Percentiles rank a stretch among this genome's conserved stretches.
Evolutionary conservation across 2,797 vertebrate genomes (phyloP).

Genomic region (Sorex maritimensis): DNA sequence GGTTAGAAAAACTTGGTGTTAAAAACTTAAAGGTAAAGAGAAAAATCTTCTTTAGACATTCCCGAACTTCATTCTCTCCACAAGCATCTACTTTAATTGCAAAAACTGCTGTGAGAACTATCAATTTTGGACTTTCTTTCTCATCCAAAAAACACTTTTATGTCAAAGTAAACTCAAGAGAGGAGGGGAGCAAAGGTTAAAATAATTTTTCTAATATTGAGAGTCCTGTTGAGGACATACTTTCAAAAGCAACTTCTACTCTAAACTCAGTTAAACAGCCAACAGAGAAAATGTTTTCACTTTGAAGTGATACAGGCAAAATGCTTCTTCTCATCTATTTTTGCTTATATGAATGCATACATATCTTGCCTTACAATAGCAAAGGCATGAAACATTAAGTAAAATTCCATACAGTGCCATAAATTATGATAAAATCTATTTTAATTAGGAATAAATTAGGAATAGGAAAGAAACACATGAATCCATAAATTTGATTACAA

Average conservation of each 20-base stretch:
- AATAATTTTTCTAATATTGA: constrained; percentile 73
- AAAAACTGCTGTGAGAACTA: constrained; percentile 74
- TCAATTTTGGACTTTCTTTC: constrained; percentile 70
- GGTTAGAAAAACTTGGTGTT: constrained; percentile 44
- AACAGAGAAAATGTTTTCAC: constrained; percentile 18
- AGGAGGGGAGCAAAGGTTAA: not conserved
- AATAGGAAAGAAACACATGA: not conserved
- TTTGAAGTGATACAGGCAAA: constrained; percentile 32
- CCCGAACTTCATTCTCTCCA: constrained; percentile 51
- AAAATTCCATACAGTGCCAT: not conserved
- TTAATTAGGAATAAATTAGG: not conserved
- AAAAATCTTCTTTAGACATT: constrained; percentile 15
- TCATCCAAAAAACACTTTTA: constrained; percentile 71
- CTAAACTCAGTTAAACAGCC: constrained; percentile 41
- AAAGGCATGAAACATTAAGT: not conserved
- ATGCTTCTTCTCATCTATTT: not conserved
- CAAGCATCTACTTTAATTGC: constrained; percentile 77
- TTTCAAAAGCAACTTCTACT: constrained; percentile 66
- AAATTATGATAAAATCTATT: constrained; percentile 43
- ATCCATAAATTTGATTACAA: not conserved
- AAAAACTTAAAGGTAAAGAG: constrained; percentile 50
- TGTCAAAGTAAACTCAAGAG: constrained; percentile 63
- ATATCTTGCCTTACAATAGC: not conserved
- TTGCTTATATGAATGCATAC: not conserved
- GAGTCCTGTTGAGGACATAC: constrained; percentile 44